Evolutionary conservation across 92 coral and sea anemone species (phyloP), one percentile per base, ranked within the genome.

Genomic region (Parazoanthus darwini): DNA sequence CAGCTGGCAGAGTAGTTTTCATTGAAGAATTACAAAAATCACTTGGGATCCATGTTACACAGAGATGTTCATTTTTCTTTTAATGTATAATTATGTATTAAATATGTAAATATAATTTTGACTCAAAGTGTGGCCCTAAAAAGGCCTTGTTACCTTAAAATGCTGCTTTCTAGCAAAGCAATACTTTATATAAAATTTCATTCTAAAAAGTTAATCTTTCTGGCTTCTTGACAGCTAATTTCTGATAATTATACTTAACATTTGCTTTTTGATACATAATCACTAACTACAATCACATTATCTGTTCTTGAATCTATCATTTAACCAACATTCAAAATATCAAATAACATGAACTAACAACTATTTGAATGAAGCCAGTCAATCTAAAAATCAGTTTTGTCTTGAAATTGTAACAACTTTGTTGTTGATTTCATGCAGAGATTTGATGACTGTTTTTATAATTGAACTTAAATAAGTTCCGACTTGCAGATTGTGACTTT

Each of bases 91-190:
- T 42, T 37, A 76, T 81, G 87, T 84, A 84, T 84, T 82, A 84
- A 68, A 84, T 84, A 84, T 84, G 87, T 84, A 84, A 71, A 84
- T 84, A 84, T 84, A 84, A 84, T 84, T 84, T 73, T 84, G 67
- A 84, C 87, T 68, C 67, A 65, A 71, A 46, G 43, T 48, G 29
- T 26, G 25, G 66, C 68, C 79, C 44, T 38, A 84, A 84, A 84
- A 84, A 14, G 79, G 87, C 26, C 87, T 48, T 59, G 22, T 73
- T 84, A 48, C 79, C 56, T 72, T 84, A 66, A 70, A 71, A 71
- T 46, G 68, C 26, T 90, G 89, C 89, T 78, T 81, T 74, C 86
- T 72, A 87, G 58, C 86, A 74, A 87, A 86, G 92, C 85, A 81
- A 90, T 80, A 29, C 33, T 29, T 29, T 29, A 82, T 80, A 80